Percentiles rank a stretch among this genome's conserved stretches.
Conservation (phyloP, 1,140 invertebrate species). For the Bombus picipes region DNA sequence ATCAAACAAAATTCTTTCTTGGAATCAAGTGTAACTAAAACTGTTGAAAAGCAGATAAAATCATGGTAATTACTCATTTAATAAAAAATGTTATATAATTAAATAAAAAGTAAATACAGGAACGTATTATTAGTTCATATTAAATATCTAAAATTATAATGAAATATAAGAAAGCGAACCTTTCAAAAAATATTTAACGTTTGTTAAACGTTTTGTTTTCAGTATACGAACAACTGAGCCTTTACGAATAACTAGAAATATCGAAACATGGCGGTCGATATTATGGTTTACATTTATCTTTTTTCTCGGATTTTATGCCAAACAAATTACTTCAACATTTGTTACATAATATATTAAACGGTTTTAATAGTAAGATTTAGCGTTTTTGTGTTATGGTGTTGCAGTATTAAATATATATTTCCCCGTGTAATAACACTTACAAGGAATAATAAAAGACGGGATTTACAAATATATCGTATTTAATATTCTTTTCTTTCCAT, state of each 20-base stretch:
- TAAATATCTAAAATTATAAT: background rate
- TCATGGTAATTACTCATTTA: slow-evolving; percentile 56
- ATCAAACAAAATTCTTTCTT: slow-evolving; percentile 58
- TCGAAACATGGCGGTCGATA: slow-evolving; percentile 57
- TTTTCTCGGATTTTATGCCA: slow-evolving; percentile 72
- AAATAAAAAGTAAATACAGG: background rate
- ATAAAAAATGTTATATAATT: background rate
- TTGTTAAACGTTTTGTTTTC: slow-evolving; percentile 31
- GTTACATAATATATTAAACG: background rate
- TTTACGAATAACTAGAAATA: slow-evolving; percentile 42
- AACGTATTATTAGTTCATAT: background rate
- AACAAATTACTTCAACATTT: slow-evolving; percentile 62
- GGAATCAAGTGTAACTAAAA: slow-evolving; percentile 54
- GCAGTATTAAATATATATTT: slow-evolving; percentile 35
- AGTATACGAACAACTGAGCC: slow-evolving; percentile 40
- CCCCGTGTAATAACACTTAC: slow-evolving; percentile 5
- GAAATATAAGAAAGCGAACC: background rate
- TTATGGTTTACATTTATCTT: slow-evolving; percentile 72
- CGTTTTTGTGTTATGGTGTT: slow-evolving; percentile 3
- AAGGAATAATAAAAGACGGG: slow-evolving; percentile 26
- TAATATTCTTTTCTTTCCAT: slow-evolving; percentile 8
- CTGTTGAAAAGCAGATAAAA: slow-evolving; percentile 54
- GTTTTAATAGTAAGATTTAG: slow-evolving; percentile 12
- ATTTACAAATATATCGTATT: slow-evolving; percentile 44
- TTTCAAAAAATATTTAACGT: background rate